A percentile compares a stretch with the other conserved stretches of the same genome.
Conservation (phyloP, 2,888 invertebrate species). For the Ophonus ardosiacus region DNA sequence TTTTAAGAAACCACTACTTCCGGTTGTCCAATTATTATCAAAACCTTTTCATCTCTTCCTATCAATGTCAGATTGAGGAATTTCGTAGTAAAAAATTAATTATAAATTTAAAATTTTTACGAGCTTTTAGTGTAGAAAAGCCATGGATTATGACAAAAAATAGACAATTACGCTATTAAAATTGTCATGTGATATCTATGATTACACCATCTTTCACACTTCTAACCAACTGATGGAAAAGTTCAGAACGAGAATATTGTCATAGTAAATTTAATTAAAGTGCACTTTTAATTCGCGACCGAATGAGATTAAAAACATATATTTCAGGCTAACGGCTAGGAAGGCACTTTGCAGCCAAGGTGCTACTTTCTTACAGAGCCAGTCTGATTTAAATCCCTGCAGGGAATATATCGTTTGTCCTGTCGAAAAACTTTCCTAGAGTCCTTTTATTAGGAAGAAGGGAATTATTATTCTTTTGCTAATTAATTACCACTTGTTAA, state of each 20-base stretch:
- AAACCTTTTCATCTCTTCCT: no score
- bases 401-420: constrained; percentile 31
- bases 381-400: constrained; percentile 50
- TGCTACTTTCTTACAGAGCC: constrained; percentile 2
- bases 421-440: neutral
- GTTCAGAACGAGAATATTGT: constrained; percentile 55
- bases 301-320: constrained; percentile 62
- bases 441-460: neutral
- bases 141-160: no score
- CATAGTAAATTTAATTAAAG: constrained; percentile 60
- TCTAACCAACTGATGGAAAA: neutral
- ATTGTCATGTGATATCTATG: no score
- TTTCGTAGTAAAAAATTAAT: no score
- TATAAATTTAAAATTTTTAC: no score
- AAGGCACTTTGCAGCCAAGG: constrained; percentile 29
- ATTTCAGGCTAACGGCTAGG: constrained; percentile 51
- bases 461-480: neutral
- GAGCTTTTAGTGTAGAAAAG: no score
- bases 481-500: neutral
- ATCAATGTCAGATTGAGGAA: no score
- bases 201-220: neutral
- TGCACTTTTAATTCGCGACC: constrained; percentile 51
- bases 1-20: no score
- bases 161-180: no score
- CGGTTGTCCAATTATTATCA: no score